Evolutionary conservation across 2,113 vertebrate genomes (phyloP).

Genomic region (Furnarius figulus): DNA sequence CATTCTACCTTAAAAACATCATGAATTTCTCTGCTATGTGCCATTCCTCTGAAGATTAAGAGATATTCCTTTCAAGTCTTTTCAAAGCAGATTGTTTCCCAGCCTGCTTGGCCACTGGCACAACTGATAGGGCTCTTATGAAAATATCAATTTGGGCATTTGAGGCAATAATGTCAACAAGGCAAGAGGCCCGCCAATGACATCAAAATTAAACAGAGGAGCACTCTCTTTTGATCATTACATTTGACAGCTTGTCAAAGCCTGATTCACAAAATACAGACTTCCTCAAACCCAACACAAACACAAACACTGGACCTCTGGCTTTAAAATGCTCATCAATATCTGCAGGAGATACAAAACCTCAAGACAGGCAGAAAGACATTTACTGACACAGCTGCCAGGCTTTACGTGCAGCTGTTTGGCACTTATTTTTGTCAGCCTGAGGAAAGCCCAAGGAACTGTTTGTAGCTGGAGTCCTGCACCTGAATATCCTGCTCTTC

Average conservation of each 20-base stretch:
- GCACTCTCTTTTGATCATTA: neutral
- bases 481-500: neutral
- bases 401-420: neutral
- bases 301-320: neutral
- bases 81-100: neutral
- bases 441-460: neutral
- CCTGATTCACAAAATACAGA: neutral
- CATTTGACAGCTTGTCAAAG: neutral
- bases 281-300: neutral
- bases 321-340: neutral
- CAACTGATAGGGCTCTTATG: neutral
- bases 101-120: neutral
- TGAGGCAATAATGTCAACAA: neutral
- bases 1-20: neutral
- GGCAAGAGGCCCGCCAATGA: neutral
- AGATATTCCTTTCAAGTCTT: neutral
- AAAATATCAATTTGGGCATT: neutral
- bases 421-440: neutral
- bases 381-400: neutral
- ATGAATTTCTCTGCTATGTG: neutral
- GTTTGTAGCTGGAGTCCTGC: neutral
- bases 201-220: neutral
- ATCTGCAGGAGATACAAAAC: neutral
- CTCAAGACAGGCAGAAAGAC: neutral
- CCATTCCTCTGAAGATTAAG: neutral